Evolutionary conservation across 2,888 invertebrate species (phyloP).

Genomic region (Spatulosminthurus flaviceps): DNA sequence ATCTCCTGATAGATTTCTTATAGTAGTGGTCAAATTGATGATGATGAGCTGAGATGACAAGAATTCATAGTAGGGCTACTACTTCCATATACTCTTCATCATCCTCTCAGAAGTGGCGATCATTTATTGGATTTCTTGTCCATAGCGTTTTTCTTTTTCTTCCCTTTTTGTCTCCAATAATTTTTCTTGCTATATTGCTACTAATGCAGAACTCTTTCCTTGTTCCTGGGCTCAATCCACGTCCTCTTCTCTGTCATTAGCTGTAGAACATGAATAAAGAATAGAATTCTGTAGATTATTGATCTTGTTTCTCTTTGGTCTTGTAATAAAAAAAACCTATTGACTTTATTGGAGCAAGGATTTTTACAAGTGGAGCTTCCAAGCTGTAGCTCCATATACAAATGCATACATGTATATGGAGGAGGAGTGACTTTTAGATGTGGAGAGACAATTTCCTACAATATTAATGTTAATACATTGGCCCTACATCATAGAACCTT

Average conservation of each 20-base stretch:
- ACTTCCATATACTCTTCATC: background rate
- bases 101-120: background rate
- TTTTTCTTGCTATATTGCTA: background rate
- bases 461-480: background rate
- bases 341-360: background rate
- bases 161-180: background rate
- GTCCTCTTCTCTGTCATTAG: background rate
- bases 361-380: background rate
- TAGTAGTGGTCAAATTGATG: background rate
- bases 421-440: background rate
- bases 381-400: too few relatives aligned
- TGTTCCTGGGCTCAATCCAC: background rate
- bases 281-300: constrained; percentile 10
- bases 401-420: too few relatives aligned
- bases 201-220: too few relatives aligned
- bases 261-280: constrained; percentile 23
- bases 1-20: too few relatives aligned
- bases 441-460: background rate
- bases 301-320: constrained; percentile 9
- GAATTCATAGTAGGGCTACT: background rate
- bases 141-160: background rate
- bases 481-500: background rate
- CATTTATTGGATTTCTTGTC: constrained; percentile 7
- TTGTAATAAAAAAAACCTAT: background rate
- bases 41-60: background rate